Conservation (phyloP, 2,797 vertebrate genomes). For the Eupleurogrammus muticus region DNA sequence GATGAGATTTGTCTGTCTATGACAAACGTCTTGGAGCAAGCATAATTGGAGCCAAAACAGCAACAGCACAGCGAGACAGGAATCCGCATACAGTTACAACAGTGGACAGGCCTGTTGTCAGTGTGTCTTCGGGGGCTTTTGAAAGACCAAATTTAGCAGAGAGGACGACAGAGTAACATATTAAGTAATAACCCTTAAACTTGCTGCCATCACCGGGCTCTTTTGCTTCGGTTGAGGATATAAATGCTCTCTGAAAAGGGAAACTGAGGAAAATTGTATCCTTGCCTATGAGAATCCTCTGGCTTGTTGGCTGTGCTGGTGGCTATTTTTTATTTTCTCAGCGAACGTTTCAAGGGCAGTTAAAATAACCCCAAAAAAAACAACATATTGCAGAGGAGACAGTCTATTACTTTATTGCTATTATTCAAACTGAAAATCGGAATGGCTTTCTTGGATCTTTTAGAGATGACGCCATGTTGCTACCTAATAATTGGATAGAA, state of each 20-base stretch:
- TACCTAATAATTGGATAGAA: no score
- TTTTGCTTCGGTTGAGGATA: constrained; percentile 10
- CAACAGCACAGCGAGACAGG: background rate
- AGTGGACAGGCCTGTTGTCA: background rate
- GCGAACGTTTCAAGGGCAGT: background rate
- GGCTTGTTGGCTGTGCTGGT: background rate
- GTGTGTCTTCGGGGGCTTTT: background rate
- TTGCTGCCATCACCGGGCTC: background rate
- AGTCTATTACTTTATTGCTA: no score
- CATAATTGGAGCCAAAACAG: constrained; percentile 10
- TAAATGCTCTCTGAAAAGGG: constrained; percentile 15
- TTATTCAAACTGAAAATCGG: no score
- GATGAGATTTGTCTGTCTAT: constrained; percentile 37
- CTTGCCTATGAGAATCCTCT: constrained; percentile 31
- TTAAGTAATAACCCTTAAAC: constrained; percentile 21
- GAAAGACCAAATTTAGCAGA: constrained; percentile 13
- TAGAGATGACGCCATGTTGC: no score
- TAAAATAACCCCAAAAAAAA: no score
- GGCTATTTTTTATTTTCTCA: background rate
- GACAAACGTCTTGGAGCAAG: constrained; percentile 45
- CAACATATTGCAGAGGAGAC: no score
- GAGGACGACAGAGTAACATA: background rate
- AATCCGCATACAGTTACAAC: constrained; percentile 3
- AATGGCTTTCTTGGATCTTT: no score
- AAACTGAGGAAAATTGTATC: constrained; percentile 28